Evolutionary conservation across 2,888 invertebrate genomes (phyloP), one percentile per base, ranked within the genome.

Genomic region (Ecliptopera silaceata): DNA sequence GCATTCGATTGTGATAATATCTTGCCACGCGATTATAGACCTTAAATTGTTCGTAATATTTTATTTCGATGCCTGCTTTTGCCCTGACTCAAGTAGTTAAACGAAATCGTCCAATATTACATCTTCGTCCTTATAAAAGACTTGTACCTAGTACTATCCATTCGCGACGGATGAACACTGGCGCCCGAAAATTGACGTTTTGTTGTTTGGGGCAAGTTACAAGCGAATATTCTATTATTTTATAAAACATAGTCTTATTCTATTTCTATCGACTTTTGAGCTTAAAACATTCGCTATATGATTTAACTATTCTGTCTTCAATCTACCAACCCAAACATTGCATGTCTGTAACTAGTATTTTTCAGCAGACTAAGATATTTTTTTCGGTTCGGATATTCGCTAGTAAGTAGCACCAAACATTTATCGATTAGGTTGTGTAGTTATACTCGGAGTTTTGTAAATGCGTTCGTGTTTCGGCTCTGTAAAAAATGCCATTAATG

Each of bases 41-140:
- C 66, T 72, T 73, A 77, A 56, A 46, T 62, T 71, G 63, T 73
- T 72, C 46, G 26, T 46, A 17, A 57, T 70, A 67, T 79, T 76
- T 80, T 68, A 74, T 72, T 75, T 75, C 66, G 73, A 72, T 71
- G 72, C 75, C 74, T 74, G 77, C 75, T 79, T 79, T 77, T 78
- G 72, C 78, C 81, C 75, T 55, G 69, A 72, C 72, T 72, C 76
- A 72, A 76, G 73, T 80, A 77, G 59, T 70, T 77, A 77, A 77
- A 82, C 74, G 70, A 81, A 86, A 86, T 88, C 89, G 89, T 90
- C 90, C 90, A 90, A 80, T 79, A 72, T 82, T 78, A 89, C 80
- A 88, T 88, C 88, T 90, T 90, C 91, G 91, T 91, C 91, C 91
- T 88, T 77, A 65, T 77, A 78, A 83, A 90, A 90, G 91, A 91